A percentile compares a stretch with the other conserved stretches of the same genome.
phyloP scores from a whole-genome alignment of 2,113 vertebrate species.

The Crypturellus undulatus region DNA sequence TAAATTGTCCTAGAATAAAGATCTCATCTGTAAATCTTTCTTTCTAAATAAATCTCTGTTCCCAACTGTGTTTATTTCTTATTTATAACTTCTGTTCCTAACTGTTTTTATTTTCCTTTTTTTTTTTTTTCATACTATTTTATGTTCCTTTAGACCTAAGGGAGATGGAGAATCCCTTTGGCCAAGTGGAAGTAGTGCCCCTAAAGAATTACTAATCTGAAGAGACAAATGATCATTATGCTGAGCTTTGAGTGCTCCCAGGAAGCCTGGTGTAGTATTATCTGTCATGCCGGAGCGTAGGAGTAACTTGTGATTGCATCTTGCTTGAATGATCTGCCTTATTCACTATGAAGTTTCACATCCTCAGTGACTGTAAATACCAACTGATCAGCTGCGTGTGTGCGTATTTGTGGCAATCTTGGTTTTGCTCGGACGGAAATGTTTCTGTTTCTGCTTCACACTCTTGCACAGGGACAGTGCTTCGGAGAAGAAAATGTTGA shows the following conservation, averaged over 20 bases:
- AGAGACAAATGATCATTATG: neutral
- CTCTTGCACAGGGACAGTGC: neutral
- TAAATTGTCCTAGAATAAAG: neutral
- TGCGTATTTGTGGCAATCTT: neutral
- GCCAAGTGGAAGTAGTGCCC: neutral
- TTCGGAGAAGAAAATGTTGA: neutral
- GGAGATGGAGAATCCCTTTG: neutral
- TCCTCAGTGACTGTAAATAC: neutral
- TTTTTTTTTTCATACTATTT: neutral
- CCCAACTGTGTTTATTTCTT: neutral
- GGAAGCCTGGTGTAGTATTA: neutral
- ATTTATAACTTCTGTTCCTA: neutral
- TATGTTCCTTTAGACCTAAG: neutral
- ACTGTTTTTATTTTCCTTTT: neutral
- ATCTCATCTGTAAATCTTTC: neutral
- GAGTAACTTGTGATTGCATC: neutral
- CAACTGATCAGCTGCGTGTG: accelerated
- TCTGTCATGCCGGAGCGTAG: neutral
- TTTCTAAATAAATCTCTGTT: neutral
- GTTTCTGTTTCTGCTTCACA: neutral
- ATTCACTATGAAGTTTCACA: neutral
- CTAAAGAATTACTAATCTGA: neutral
- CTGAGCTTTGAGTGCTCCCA: neutral
- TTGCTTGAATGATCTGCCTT: neutral
- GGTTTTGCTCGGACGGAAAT: neutral